These are phyloP conservation scores for Catagonus wagneri DNA, from an alignment of 2,113 vertebrate species.

Conservation along the genomic window DNA sequence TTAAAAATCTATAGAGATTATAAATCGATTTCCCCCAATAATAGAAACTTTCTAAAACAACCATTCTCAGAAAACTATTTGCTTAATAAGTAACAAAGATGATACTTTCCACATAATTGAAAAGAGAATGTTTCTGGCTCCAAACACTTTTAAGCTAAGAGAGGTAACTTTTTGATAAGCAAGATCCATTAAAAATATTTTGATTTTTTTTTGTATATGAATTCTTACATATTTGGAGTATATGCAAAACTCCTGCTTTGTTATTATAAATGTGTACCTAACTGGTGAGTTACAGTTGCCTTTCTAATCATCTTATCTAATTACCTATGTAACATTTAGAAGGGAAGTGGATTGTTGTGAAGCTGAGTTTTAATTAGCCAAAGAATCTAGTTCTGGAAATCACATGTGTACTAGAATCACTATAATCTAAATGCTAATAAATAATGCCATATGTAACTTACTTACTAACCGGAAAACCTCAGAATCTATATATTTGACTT, in stretches of 20 bases:
- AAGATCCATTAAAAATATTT: slow-evolving; percentile 23
- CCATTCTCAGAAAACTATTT: slow-evolving; percentile 80
- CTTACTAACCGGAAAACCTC: neutral
- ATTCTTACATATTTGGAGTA: neutral
- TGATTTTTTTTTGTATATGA: neutral
- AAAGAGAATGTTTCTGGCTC: slow-evolving; percentile 66
- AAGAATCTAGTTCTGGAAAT: neutral
- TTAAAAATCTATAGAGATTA: slow-evolving; percentile 70
- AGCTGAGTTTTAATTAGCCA: slow-evolving; percentile 3
- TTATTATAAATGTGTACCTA: neutral
- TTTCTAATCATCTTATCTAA: neutral
- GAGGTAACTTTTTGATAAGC: slow-evolving; percentile 40
- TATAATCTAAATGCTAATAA: neutral
- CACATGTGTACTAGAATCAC: neutral
- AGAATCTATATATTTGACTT: neutral
- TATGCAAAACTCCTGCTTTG: neutral
- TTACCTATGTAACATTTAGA: neutral
- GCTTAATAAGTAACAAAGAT: slow-evolving; percentile 70
- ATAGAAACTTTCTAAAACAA: slow-evolving; percentile 78
- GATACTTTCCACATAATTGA: slow-evolving; percentile 61
- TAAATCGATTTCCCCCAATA: slow-evolving; percentile 57
- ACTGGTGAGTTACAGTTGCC: neutral
- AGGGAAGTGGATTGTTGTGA: neutral
- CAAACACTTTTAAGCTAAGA: slow-evolving; percentile 72
- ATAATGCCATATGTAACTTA: neutral